phyloP scores from a whole-genome alignment of 2,113 vertebrate genomes.

The Paratilapia polleni region DNA sequence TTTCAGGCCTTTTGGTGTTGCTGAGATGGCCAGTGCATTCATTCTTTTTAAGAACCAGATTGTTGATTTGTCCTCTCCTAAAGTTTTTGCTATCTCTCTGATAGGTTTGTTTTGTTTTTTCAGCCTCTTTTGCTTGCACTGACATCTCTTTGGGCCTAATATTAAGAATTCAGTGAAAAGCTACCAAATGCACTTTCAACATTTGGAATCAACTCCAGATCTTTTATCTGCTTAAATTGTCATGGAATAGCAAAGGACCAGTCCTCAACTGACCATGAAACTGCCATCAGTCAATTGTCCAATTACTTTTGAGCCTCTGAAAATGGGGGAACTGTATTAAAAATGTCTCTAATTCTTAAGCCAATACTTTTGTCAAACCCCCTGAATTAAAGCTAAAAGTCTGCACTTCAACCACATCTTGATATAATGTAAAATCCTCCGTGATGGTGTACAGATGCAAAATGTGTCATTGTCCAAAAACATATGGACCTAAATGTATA shows the following conservation, averaged over 20 bases:
- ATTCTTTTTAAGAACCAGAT: no score
- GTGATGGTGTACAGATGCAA: no score
- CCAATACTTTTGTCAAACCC: neutral
- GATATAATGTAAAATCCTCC: no score
- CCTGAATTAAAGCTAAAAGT: neutral
- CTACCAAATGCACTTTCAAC: neutral
- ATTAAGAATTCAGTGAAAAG: neutral
- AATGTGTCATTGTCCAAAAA: no score
- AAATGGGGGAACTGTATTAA: neutral
- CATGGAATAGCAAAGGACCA: neutral
- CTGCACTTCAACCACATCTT: neutral
- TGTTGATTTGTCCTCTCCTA: neutral
- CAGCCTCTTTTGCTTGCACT: neutral
- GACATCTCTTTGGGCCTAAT: neutral
- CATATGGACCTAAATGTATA: neutral
- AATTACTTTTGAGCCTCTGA: neutral
- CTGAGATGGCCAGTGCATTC: no score
- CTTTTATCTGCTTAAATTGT: neutral
- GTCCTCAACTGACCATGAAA: neutral
- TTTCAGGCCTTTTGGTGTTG: neutral
- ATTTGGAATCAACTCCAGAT: neutral
- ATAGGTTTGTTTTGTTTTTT: neutral
- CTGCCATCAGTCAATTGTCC: neutral
- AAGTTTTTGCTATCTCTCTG: neutral
- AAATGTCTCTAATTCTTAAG: neutral